Evolutionary conservation across 2,888 invertebrate genomes (phyloP).

Genomic region (Leptarthrus brevirostris): DNA sequence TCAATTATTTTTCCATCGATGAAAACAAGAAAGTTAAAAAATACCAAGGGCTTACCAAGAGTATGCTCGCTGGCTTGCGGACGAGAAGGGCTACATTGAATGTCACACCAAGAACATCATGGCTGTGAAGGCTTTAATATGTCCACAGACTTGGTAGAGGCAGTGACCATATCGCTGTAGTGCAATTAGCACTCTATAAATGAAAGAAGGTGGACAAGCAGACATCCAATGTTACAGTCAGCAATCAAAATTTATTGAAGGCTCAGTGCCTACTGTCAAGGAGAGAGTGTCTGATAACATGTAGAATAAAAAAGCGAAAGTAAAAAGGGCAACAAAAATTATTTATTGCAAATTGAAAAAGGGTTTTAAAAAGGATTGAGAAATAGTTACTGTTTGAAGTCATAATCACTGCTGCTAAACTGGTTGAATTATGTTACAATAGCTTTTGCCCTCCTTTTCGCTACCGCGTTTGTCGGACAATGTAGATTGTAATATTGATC

Average conservation of each 20-base stretch:
- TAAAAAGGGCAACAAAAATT: background rate
- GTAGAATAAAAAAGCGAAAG: background rate
- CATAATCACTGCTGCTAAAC: too few relatives aligned
- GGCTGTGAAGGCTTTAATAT: conserved; percentile 20
- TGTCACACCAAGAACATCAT: background rate
- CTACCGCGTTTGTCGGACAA: too few relatives aligned
- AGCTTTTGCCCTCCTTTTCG: too few relatives aligned
- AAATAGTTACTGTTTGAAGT: too few relatives aligned
- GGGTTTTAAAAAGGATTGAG: too few relatives aligned
- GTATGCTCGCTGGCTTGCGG: background rate
- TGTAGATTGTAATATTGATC: too few relatives aligned
- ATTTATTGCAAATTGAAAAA: background rate
- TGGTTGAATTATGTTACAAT: too few relatives aligned
- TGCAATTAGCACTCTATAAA: conserved; percentile 24
- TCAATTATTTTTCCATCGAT: conserved; percentile 28
- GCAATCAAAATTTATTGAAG: background rate
- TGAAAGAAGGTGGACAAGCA: background rate
- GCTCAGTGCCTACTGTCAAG: background rate
- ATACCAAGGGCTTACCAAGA: background rate
- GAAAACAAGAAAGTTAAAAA: conserved; percentile 22
- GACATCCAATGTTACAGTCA: background rate
- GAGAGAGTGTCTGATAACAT: background rate
- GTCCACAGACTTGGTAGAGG: conserved; percentile 14
- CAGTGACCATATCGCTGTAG: conserved; percentile 7
- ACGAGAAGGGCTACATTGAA: background rate